Evolutionary conservation across 2,113 vertebrate genomes (phyloP), one percentile per base, ranked within the genome.

Genomic region (Herpetotheres cachinnans): DNA sequence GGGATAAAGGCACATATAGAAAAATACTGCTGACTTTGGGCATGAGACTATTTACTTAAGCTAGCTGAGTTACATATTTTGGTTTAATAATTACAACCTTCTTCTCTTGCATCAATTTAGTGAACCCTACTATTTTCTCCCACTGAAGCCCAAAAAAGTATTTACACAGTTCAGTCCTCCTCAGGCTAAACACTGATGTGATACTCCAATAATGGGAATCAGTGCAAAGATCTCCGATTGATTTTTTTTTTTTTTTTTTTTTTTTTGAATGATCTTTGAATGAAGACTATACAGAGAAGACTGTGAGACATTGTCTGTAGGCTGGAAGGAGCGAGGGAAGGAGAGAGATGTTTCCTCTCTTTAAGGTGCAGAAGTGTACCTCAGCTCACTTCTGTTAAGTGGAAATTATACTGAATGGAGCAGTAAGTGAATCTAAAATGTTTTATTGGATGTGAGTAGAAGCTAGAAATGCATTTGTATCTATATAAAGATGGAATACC

Each of bases 41-140:
- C 86, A 89, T 29, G 66, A 62, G 65, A 9, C 36, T 95, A 3
- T 96, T 94, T 91, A 54, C 88, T 94, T 79, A 87, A 94, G 61
- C 78, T 49, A 72, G 62, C 93, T 86, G 86, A 91, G 84, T 85
- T 89, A 81, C 86, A 90, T 93, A 94, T 96, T 97, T 95, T 94
- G 96, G 94, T 96, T 85, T 90, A 95, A 93, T 95, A 95, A 96
- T 95, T 95, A 50, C 84, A 73, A 44, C 86, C 59, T 62, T 85
- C 18, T 61, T 65, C 81, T 77, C 89, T 61, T 25, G 70, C 90
- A 87, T 61, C 86, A 73, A 85, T 96, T 91, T 61, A 89, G 65
- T 79, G 89, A 79, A 92, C 93, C 91, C 65, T 91, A 7, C 72
- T 84, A 82, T 96, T 91, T 96, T 96, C 83, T 93, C 56, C 86